Base-by-base conservation (phyloP, 2,113 vertebrate genomes). In the Chaetura pelagica region DNA sequence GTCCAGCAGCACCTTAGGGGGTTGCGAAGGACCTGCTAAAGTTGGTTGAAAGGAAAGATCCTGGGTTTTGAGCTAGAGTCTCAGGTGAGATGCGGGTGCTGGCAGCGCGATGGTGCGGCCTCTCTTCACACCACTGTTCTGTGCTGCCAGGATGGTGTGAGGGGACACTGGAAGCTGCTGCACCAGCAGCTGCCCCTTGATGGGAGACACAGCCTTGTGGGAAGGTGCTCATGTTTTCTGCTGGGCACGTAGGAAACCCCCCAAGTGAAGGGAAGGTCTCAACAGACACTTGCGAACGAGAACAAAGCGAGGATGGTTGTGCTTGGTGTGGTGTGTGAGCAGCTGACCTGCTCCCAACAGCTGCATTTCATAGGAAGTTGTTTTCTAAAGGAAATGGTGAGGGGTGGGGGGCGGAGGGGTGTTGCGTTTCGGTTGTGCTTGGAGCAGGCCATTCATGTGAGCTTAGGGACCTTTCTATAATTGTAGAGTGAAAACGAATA, bases 61-160 rank as follows among this genome's bases (percentile, higher is more conserved):
- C 71, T 77, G 35, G 3, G 27, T 67, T 85, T 55, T 63, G 49
- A 10, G 23, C 46, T 82, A 9, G 32, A 84, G 30, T 48, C 48
- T 48, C 48, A 69, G 35, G 22, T 19, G n/a, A 29, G 52, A 84
- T 67, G 14, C 11, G 72, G 73, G 62, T 17, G 26, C 74, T 75
- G 1, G 0, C 3, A 15, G 40, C 1, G 7, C 38, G 0, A 2
- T 57, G 52, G 23, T 18, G 6, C 13, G 4, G 23, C 20, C 57
- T 9, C 27, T 27, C 58, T 49, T 30, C 24, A 0, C 32, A 16
- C 46, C 44, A 18, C 66, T 10, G 9, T 51, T 59, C 52, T 19
- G 20, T 75, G 72, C 66, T 64, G 73, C 32, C 0, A 1, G 18
- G 46, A 9, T 1, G 2, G 21, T 40, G 40, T 48, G 62, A 1